Conservation (phyloP, 2,113 vertebrate species). For the Strix aluco region DNA sequence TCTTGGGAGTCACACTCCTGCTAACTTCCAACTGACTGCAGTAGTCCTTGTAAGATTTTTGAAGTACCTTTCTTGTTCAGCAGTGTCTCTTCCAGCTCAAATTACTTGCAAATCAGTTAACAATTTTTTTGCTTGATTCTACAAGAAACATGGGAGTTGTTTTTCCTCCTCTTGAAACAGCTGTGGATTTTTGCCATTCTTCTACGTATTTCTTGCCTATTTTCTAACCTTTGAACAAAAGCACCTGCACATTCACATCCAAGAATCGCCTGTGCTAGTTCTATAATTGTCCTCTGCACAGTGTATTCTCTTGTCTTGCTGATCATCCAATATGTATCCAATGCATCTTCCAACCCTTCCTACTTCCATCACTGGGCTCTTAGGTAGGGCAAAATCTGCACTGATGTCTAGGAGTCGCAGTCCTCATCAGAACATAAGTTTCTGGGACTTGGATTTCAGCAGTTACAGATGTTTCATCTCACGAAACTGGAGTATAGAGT, state of each 20-base stretch:
- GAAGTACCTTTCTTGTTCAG: not conserved
- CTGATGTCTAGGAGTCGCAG: not conserved
- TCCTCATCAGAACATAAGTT: not conserved
- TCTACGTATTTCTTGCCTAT: not conserved
- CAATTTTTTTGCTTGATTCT: not conserved
- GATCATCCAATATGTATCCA: not conserved
- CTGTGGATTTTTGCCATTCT: not conserved
- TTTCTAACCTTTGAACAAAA: not conserved
- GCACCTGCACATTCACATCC: not conserved
- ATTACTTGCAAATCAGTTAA: not conserved
- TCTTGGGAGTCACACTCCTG: not conserved
- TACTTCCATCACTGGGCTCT: not conserved
- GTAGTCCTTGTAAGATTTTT: not conserved
- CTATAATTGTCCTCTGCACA: not conserved
- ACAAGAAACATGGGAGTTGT: not conserved
- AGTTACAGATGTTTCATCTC: not conserved
- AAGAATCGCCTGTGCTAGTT: accelerated
- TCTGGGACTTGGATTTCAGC: not conserved
- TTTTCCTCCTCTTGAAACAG: not conserved
- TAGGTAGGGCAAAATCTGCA: not conserved
- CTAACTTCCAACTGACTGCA: not conserved
- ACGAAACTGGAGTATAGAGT: not conserved
- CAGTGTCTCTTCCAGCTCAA: not conserved
- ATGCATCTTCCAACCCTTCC: not conserved
- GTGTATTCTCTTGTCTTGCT: not conserved